Evolutionary conservation across 53 echinoderm and acorn worm species (phyloP), one percentile per base, ranked within the genome.

Genomic region (Zoroaster sp.): DNA sequence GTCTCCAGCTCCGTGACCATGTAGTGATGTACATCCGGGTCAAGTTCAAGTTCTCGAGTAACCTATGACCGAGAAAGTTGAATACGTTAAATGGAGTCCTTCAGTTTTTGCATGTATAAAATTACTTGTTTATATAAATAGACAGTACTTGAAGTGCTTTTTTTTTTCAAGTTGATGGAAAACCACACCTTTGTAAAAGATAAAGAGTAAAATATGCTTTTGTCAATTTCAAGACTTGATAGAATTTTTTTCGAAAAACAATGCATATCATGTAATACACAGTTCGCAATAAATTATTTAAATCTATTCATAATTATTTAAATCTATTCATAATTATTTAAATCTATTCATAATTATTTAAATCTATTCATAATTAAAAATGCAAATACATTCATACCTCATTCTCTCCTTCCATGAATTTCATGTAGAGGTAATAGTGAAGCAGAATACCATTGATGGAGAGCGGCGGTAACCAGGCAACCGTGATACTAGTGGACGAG

Each of bases 391-490:
- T n/a, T n/a, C 40, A 67, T 94, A 96, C 95, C 92, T 91, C 92
- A 30, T 87, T 87, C 49, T 94, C 96, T 31, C 94, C 87, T 45
- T 96, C 93, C 54, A 88, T 83, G 80, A 93, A 93, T 25, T 88
- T 78, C 8, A 94, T 94, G 72, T 73, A 82, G 32, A 99, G 91
- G 47, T 81, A 85, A 71, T 99, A 99, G 30, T 93, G 89, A 3
- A 90, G 89, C 0, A 99, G 90, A 35, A 96, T 90, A 17, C 99
- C 99, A 80, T 99, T 99, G 31, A 89, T 59, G 15, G 91, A 91
- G 21, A 99, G 90, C 2, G 99, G 99, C 33, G 94, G 94, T 46
- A 91, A 88, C 99, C 99, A 99, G 18, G 99, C 96, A 28, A 99
- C 96, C 96, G 91, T 99, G 80, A 99, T 91, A 69, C 94, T 99